Conservation (phyloP, 1,140 invertebrate species). For the Gryon sp. region DNA sequence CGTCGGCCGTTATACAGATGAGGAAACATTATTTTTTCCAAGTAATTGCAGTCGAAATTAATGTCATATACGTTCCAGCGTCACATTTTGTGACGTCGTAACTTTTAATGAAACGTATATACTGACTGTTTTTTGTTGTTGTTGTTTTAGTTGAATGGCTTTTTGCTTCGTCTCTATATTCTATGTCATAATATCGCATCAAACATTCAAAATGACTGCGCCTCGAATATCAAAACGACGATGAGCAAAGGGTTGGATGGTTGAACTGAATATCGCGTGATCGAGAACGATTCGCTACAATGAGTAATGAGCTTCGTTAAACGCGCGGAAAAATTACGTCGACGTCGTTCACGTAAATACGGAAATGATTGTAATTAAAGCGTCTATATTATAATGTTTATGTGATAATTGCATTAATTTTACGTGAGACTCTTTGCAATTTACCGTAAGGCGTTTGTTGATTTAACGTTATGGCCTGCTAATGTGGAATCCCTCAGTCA, state of each 20-base stretch:
- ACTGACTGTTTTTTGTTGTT: too few relatives aligned
- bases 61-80: neutral
- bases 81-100: too few relatives aligned
- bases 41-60: constrained; percentile 7
- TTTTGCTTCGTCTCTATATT: too few relatives aligned
- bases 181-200: too few relatives aligned
- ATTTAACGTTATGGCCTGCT: constrained; percentile 38
- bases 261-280: constrained; percentile 49
- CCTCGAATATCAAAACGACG: constrained; percentile 20
- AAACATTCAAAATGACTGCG: neutral
- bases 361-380: constrained; percentile 57
- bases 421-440: constrained; percentile 55
- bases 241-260: neutral
- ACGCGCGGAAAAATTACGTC: constrained; percentile 41
- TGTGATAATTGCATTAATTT: constrained; percentile 55
- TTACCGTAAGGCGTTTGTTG: constrained; percentile 30
- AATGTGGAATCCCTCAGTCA: constrained; percentile 27
- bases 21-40: constrained; percentile 14
- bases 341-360: constrained; percentile 49
- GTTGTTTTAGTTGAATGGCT: neutral
- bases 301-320: constrained; percentile 59
- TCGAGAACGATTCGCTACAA: constrained; percentile 48
- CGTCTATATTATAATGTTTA: constrained; percentile 51
- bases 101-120: too few relatives aligned
- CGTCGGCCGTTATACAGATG: neutral